A percentile compares a stretch with the other conserved stretches of the same genome.
phyloP scores from a whole-genome alignment of 1,140 invertebrate species.

The Drosophila quadrilineata region DNA sequence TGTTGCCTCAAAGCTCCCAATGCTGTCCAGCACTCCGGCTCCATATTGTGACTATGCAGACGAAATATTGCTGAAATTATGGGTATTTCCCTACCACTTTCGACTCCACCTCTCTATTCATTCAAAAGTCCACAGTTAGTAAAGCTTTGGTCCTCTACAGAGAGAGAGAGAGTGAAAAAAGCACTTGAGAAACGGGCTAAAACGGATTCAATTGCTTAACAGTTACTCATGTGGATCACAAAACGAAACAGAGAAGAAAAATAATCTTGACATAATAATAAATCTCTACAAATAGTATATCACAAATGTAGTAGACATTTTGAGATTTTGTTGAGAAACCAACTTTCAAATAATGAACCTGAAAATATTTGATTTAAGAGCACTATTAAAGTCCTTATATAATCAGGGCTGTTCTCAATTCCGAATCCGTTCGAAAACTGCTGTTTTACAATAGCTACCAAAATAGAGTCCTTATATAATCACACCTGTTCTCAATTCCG shows the following conservation, averaged over 20 bases:
- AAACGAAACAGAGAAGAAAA: not conserved
- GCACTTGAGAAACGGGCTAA: conserved; percentile 7
- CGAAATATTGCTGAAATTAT: conserved; percentile 59
- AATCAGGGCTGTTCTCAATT: no score
- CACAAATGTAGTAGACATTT: not conserved
- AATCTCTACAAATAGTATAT: no score
- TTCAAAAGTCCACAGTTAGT: no score
- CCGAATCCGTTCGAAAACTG: no score
- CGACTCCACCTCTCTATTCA: not conserved
- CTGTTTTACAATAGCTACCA: no score
- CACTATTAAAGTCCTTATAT: no score
- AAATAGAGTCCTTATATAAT: no score
- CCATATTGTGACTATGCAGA: conserved; percentile 49
- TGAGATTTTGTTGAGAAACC: no score
- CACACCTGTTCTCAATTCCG: no score
- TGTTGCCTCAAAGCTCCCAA: conserved; percentile 47
- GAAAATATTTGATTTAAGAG: no score
- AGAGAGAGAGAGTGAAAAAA: conserved; percentile 13
- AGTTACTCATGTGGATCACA: conserved; percentile 3
- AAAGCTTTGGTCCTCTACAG: conserved; percentile 2
- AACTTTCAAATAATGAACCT: no score
- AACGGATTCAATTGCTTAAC: conserved; percentile 15
- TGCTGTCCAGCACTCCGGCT: conserved; percentile 45
- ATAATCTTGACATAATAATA: not conserved
- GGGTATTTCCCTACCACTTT: conserved; percentile 19